These are phyloP conservation scores for Threskiornis aethiopicus DNA, from an alignment of 2,797 vertebrate genomes.

Conservation along the genomic window DNA sequence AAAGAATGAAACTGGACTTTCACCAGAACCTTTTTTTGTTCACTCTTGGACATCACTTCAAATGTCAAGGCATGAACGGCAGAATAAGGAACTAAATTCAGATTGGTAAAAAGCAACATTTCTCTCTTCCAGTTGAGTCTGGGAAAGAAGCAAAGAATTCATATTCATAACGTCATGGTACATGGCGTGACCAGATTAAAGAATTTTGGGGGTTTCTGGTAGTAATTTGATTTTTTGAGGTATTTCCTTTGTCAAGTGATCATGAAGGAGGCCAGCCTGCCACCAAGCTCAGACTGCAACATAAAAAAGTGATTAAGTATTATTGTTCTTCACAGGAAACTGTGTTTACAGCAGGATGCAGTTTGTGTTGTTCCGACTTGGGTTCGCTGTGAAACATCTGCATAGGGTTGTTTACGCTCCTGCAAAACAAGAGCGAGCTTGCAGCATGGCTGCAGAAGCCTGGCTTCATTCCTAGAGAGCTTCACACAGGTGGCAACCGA, in stretches of 20 bases:
- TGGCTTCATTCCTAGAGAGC: not conserved
- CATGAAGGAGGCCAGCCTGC: not conserved
- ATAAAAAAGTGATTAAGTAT: not conserved
- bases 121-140: not conserved
- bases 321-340: not conserved
- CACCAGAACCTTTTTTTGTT: not conserved
- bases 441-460: not conserved
- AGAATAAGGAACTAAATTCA: not conserved
- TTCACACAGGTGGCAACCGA: not conserved
- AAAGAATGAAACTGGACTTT: not conserved
- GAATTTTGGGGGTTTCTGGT: not conserved
- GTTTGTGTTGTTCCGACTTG: not conserved
- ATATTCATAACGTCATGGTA: not conserved
- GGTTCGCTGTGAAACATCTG: not conserved
- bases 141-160: not conserved
- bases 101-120: not conserved
- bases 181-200: not conserved
- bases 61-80: not conserved
- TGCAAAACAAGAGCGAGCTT: not conserved
- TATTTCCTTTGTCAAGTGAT: not conserved
- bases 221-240: not conserved
- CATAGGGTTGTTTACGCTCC: not conserved
- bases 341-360: not conserved
- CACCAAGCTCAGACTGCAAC: not conserved
- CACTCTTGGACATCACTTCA: not conserved